Conservation (phyloP, 2,888 invertebrate genomes). For the Capitulum mitella region DNA sequence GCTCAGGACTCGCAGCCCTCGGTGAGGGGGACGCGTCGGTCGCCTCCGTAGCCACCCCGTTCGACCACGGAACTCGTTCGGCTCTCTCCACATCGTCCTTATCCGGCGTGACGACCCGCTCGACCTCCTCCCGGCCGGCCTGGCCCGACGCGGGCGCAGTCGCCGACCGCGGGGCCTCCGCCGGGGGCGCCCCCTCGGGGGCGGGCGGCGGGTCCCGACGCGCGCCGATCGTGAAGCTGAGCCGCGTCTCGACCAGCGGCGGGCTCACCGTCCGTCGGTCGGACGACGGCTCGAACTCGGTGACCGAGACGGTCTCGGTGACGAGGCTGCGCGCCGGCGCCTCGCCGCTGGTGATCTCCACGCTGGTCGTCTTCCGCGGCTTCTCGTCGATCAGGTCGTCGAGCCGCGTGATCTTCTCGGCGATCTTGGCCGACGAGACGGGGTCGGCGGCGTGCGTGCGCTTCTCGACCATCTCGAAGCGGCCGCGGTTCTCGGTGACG, state of each 20-base stretch:
- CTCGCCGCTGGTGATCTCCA: not conserved
- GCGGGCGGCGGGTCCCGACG: not conserved
- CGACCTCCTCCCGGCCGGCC: not conserved
- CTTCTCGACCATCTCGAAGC: constrained; percentile 12
- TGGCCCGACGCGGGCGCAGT: not conserved
- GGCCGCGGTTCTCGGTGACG: constrained; percentile 22
- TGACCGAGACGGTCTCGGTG: not conserved
- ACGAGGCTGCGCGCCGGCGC: not conserved
- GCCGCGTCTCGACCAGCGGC: not conserved
- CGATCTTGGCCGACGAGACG: not conserved
- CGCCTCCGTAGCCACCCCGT: not conserved
- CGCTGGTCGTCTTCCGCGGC: constrained; percentile 2
- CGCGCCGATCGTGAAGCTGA: constrained; percentile 2
- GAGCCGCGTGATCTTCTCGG: not conserved
- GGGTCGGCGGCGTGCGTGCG: not conserved
- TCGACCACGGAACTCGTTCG: not conserved
- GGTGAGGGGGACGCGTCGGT: no score
- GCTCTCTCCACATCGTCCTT: not conserved
- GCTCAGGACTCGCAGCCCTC: no score
- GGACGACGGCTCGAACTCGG: not conserved
- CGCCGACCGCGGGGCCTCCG: not conserved
- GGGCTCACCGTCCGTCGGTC: not conserved
- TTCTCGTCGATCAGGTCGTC: constrained; percentile 14
- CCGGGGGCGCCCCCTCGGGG: not conserved
- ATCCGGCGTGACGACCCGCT: not conserved